Base-by-base conservation (phyloP, 2,113 vertebrate genomes). In the Sardina pilchardus region DNA sequence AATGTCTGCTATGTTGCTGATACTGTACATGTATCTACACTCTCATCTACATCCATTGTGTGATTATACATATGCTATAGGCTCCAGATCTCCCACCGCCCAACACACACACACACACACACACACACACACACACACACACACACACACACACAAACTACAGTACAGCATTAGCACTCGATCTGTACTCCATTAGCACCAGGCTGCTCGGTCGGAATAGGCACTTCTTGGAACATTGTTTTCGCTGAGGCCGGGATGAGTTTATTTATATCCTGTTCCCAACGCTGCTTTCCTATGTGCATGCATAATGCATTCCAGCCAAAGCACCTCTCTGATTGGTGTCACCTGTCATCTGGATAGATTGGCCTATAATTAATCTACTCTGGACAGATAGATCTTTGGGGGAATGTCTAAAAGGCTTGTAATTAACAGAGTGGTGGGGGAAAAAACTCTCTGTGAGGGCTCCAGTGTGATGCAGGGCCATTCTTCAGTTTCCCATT, bases 341-440 rank as follows among this genome's bases (percentile, higher is more conserved):
- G 34, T 78, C 71, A 78, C 71, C 71, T 78, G 71, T 78, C 71
- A 78, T 78, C 30, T 17, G 34, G 71, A 78, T 78, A 12, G 71
- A 78, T 78, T 78, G 71, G 71, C 34, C 71, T 16, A 36, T 78
- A 78, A 78, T 78, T 36, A 78, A 78, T 78, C 71, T 78, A 17
- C 71, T 30, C 30, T 78, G 71, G 71, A 78, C 14, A 36, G 67
- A 36, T 34, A 75, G 67, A 75, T 75, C 67, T 75, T 75, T 36
- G 67, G 67, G 67, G 30, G 30, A 75, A 30, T 75, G 30, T 75
- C 67, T 75, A 75, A 75, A 75, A 75, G 34, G 71, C 71, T 78
- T 78, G 71, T 78, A 78, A 36, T 78, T 78, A 78, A 36, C 30
- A 78, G 34, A 78, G 71, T 16, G 71, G 71, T 17, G 71, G 59